Evolutionary conservation across 30 jellyfish, hydroid and myxozoan species (phyloP), one percentile per base, ranked within the genome.

Genomic region (Turritopsis rubra): DNA sequence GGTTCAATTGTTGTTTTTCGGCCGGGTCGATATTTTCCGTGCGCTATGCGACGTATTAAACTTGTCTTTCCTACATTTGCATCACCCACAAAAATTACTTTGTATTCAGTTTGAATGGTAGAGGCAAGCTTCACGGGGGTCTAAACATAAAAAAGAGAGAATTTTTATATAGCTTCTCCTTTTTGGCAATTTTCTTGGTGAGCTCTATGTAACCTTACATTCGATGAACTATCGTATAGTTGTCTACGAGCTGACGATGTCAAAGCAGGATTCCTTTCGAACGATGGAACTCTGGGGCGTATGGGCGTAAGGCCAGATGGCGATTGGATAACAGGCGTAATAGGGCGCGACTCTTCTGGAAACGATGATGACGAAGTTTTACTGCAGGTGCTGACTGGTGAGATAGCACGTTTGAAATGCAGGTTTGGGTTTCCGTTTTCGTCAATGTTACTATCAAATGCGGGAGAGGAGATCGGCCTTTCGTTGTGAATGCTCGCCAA

Each of bases 51-150:
- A 29, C 96, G 87, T 19, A 91, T 91, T 0, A 91, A 65, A 18
- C 96, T 86, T 8, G 94, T 91, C 83, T 91, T 91, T 25, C 97
- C 97, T 18, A 91, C 97, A 53, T 88, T 86, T 0, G 96, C 93
- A 66, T 91, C 97, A 21, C 97, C 97, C 73, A 84, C 88, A 53
- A 91, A 91, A 13, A 91, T 81, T 1, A 91, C 96, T 80, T 91
- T 91, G 84, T 73, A 91, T 26, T 52, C 80, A 0, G 22, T 72
- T 80, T 53, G 52, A 21, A 23, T 3, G 5, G 54, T 16, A 31
- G 79, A 65, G 21, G 87, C 87, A 16, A 74, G 65, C 24, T 41
- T 27, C 23, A 74, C 24, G 7, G 82, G 82, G 13, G 82, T 74
- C 82, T 74, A 74, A 23, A 74, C 8, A 0, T 1, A 18, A 8